These are phyloP conservation scores for Philhelius pedissequus DNA, from an alignment of 2,888 invertebrate species.

Conservation along the genomic window DNA sequence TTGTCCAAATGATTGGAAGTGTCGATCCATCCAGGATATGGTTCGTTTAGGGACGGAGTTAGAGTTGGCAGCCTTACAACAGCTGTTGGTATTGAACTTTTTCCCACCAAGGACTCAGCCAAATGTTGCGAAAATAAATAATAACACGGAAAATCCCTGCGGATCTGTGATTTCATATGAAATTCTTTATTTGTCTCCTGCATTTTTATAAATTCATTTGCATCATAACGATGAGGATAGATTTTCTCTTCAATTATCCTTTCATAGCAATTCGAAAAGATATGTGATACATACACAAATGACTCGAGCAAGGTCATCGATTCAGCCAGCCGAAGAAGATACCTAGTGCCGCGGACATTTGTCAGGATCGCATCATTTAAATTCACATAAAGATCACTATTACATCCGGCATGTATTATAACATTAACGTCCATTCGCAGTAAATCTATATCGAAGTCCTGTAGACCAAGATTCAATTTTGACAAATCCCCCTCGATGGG, in stretches of 20 bases:
- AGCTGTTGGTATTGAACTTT: conserved; percentile 26
- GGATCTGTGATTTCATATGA: conserved; percentile 4
- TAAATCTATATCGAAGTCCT: conserved; percentile 44
- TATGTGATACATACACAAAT: conserved; percentile 60
- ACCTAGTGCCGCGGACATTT: conserved; percentile 49
- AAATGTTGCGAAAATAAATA: conserved; percentile 54
- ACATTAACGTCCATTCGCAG: conserved; percentile 52
- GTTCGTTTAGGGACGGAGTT: conserved; percentile 49
- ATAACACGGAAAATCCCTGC: conserved; percentile 35
- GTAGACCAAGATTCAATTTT: conserved; percentile 38
- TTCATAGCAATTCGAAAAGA: conserved; percentile 59
- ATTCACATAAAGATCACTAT: conserved; percentile 52
- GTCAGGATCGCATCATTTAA: conserved; percentile 45
- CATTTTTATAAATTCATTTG: conserved; percentile 40
- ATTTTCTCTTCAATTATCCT: conserved; percentile 47
- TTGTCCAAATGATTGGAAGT: conserved; percentile 56
- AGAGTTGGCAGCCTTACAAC: conserved; percentile 42
- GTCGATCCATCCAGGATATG: conserved; percentile 54
- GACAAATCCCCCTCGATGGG: conserved; percentile 51
- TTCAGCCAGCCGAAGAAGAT: conserved; percentile 40
- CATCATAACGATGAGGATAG: conserved; percentile 28
- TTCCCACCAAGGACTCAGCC: conserved; percentile 41
- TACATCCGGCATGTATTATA: conserved; percentile 50
- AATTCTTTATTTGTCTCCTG: conserved; percentile 35
- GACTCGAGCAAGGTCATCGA: conserved; percentile 36